Base-by-base conservation (phyloP, 2,888 invertebrate genomes). In the Arge pagana region DNA sequence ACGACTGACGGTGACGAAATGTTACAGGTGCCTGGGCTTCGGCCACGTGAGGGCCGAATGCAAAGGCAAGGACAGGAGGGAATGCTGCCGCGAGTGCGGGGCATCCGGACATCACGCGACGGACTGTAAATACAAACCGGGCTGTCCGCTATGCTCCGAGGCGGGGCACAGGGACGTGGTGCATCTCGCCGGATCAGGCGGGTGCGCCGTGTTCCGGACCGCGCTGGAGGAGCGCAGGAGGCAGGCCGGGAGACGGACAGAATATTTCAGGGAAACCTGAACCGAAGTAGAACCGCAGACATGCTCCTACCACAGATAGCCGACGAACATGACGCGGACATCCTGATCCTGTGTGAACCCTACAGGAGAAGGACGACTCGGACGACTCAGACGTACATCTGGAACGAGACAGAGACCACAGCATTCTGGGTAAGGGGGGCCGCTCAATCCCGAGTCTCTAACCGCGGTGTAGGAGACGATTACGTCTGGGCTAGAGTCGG, bases 341-440 rank as follows among this genome's bases (percentile, higher is more conserved):
- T 55, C 18, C 15, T 57, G 6, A 23, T 61, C 7, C 41, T 57
- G 26, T 51, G 58, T 37, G 62, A 63, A 13, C 62, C 58, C 35
- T 59, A 63, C 35, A 15, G 35, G n/a, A 24, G n/a, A n/a, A n/a
- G n/a, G n/a, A n/a, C n/a, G n/a, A n/a, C n/a, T n/a, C n/a, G n/a
- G n/a, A n/a, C 48, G 10, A 48, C 16, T 1, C 48, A 39, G 4
- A 10, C 13, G 10, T 60, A 58, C 60, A 13, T 31, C 39, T n/a
- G 28, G 6, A 52, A 54, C 36, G 6, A 35, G 13, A 11, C 24
- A 11, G 36, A 28, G n/a, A 52, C 52, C 31, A 49, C 52, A 36
- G 57, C 49, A 31, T 50, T 57, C 36, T 57, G 55, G 55, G 33
- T 55, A 8, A 18, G 26, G 2, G 24, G 41, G 8, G 23, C 30